Base-by-base conservation (phyloP, 2,888 invertebrate species). In the Eristalis pertinax region DNA sequence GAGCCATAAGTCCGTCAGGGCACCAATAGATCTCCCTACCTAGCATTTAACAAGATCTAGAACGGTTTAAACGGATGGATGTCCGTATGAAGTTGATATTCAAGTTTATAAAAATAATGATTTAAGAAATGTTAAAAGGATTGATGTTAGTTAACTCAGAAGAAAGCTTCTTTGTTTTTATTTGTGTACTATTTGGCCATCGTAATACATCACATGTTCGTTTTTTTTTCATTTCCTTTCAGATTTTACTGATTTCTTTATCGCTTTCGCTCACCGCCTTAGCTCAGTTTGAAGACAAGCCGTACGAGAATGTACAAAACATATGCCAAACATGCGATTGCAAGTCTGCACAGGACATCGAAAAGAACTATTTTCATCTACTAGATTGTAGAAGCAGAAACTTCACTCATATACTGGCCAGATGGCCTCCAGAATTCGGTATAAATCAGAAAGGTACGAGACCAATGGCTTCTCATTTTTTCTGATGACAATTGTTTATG, bases 381-480 rank as follows among this genome's bases (percentile, higher is more conserved):
- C 89, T 93, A 11, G 91, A 91, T 77, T 93, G 93, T 79, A 89
- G 91, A 1, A 89, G 88, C 72, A 91, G 90, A 85, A 91, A 91
- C 62, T 92, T 93, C 22, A 90, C 90, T 41, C 92, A 93, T 58
- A 92, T 93, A 19, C 87, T 93, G 32, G 90, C 92, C 0, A 91
- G 91, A 29, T 93, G 93, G 93, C 93, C 93, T 0, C 60, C 82
- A 0, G 90, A 92, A 68, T 92, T 92, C 83, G 92, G 91, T 2
- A 89, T 74, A n/a, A 90, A 91, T 89, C 91, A 91, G 3, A 89
- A 90, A 76, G 91, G 92, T 91, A 89, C 88, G 19, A 22, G 11
- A 62, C 32, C 43, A 65, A 50, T 19, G 5, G 41, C 43, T 43
- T 72, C 13, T 5, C 4, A 35, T 26, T 41, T 24, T 19, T 26